Base-by-base conservation (phyloP, 2,113 vertebrate genomes). In the Sebastes schlegelii region DNA sequence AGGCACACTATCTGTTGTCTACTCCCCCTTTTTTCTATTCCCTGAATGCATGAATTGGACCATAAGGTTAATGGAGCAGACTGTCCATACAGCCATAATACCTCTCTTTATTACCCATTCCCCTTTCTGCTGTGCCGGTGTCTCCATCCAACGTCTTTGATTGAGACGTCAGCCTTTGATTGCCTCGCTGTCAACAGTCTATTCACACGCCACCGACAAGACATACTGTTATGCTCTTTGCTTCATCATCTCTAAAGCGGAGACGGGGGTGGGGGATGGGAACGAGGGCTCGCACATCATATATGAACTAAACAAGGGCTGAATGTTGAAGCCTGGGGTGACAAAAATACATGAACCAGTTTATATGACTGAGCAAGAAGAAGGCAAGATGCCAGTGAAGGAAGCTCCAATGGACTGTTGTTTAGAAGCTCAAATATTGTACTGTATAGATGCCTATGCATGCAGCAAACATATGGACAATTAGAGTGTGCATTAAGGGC, bases 291-390 rank as follows among this genome's bases (percentile, higher is more conserved):
- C 21, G 8, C 57, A 86, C 64, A 77, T 86, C 64, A 77, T 86
- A 26, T 76, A 86, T 85, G 80, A 91, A 75, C 88, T 76, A 64
- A 87, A 87, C 68, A 84, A 69, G 67, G 60, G 51, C 70, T 86
- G 77, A 90, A 85, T 83, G 84, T 82, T 57, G 65, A 88, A 77
- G 89, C 89, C 91, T 40, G 26, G 68, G 88, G 90, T 87, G 77
- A 77, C 34, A 79, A 85, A 69, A 70, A 88, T 68, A 90, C 57
- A 78, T 85, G 82, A 87, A 84, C 72, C 75, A 71, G 77, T 88
- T 84, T 57, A 43, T 79, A 42, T 72, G 88, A 74, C 55, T 62
- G 81, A 89, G 74, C 75, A 84, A 21, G 60, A 82, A 88, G 58
- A 84, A 81, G 75, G 43, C 43, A 77, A 62, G 48, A 79, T 17